phyloP scores from a whole-genome alignment of 2,113 vertebrate genomes.

The Serinus canaria region DNA sequence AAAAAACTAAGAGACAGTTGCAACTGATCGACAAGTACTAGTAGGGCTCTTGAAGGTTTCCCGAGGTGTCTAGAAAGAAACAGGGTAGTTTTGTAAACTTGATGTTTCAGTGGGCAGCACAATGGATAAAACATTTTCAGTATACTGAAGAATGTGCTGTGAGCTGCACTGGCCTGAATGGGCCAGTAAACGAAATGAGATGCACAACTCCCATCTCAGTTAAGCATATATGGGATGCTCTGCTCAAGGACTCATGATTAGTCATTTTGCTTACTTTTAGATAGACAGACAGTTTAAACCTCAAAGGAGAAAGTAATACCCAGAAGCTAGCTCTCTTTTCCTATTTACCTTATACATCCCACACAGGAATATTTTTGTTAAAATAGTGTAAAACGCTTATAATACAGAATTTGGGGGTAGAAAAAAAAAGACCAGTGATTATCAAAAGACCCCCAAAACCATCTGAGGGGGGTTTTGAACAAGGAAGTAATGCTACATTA shows the following conservation, averaged over 20 bases:
- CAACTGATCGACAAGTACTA: not conserved
- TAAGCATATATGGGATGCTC: not conserved
- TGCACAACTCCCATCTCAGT: not conserved
- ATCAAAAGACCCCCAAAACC: not conserved
- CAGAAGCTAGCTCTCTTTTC: not conserved
- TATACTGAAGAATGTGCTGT: not conserved
- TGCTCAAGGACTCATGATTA: not conserved
- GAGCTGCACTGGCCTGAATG: not conserved
- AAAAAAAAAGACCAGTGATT: fast-evolving
- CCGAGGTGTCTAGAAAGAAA: not conserved
- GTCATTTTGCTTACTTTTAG: not conserved
- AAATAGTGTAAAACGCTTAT: not conserved
- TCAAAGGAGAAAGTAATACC: not conserved
- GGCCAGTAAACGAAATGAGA: not conserved
- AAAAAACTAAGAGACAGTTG: not conserved
- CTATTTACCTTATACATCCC: not conserved
- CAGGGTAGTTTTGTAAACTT: not conserved
- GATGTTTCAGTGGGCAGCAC: not conserved
- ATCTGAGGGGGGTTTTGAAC: not conserved
- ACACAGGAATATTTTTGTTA: not conserved
- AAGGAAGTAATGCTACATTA: not conserved
- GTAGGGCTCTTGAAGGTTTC: not conserved
- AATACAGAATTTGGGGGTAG: not conserved
- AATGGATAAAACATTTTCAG: not conserved
- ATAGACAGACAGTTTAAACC: not conserved